phyloP scores from a whole-genome alignment of 2,797 vertebrate genomes.

The Aythya fuligula region DNA sequence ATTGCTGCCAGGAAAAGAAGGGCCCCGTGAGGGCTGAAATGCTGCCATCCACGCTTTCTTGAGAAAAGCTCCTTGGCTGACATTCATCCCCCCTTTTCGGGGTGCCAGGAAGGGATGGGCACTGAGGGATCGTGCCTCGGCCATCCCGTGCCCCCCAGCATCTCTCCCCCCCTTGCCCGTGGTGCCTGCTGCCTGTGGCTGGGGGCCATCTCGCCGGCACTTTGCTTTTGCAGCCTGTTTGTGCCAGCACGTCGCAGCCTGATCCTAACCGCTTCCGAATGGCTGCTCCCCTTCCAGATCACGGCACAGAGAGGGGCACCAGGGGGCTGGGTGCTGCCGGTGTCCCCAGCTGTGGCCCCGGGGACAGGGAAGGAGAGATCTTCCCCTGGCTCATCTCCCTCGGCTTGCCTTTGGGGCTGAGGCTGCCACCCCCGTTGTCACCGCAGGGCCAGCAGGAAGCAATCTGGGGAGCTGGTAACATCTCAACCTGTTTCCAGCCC shows the following conservation, averaged over 20 bases:
- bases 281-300: slow-evolving; percentile 38
- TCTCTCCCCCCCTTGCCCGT: not conserved
- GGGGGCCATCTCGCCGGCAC: not conserved
- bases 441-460: not conserved
- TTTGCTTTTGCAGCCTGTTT: not conserved
- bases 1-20: slow-evolving; percentile 68
- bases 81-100: not conserved
- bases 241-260: not conserved
- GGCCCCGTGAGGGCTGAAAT: slow-evolving; percentile 16
- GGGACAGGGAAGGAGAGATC: not conserved
- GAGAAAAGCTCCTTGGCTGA: not conserved
- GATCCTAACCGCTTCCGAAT: slow-evolving; percentile 40
- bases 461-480: not conserved
- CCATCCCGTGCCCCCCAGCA: not conserved
- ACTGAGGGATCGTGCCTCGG: not conserved
- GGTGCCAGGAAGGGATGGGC: not conserved
- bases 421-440: not conserved
- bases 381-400: not conserved
- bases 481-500: not conserved
- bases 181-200: not conserved
- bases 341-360: not conserved
- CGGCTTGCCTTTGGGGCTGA: not conserved
- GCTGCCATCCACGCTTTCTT: slow-evolving; percentile 30
- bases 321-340: not conserved
- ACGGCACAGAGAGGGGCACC: not conserved